Conservation (phyloP, 1,140 invertebrate genomes). For the Philopotamus ludificatus region DNA sequence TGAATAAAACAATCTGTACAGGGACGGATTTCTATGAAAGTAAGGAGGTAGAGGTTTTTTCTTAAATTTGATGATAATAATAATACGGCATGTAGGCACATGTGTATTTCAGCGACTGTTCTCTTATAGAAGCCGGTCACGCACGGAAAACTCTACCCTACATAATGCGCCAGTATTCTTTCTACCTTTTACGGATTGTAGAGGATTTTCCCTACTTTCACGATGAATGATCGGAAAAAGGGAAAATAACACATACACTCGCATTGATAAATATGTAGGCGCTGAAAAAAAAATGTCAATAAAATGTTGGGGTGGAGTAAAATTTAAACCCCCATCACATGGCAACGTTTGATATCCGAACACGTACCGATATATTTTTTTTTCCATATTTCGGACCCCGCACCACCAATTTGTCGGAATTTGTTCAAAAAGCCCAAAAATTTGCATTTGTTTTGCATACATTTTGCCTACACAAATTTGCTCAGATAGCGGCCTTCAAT, state of each 20-base stretch:
- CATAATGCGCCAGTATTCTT: conserved; percentile 8
- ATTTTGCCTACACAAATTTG: neutral
- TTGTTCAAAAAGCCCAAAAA: no score
- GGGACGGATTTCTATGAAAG: no score
- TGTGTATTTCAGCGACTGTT: neutral
- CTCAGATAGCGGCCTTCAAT: neutral
- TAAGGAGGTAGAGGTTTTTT: no score
- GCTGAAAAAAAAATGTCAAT: neutral
- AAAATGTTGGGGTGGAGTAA: neutral
- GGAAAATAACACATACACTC: neutral
- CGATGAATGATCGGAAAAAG: conserved; percentile 24
- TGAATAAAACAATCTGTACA: no score
- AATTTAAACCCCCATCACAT: neutral
- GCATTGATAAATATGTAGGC: conserved; percentile 2
- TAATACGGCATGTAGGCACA: no score
- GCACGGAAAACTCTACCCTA: conserved; percentile 22
- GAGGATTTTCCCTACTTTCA: conserved; percentile 11
- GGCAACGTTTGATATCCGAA: neutral
- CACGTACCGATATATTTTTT: neutral
- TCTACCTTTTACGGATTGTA: conserved; percentile 18
- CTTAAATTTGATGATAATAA: no score
- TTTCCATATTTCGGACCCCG: neutral
- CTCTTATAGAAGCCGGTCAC: conserved; percentile 10
- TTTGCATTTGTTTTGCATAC: neutral
- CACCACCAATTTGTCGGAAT: neutral